phyloP scores from a whole-genome alignment of 2,113 vertebrate genomes.

The Pedionomus torquatus region DNA sequence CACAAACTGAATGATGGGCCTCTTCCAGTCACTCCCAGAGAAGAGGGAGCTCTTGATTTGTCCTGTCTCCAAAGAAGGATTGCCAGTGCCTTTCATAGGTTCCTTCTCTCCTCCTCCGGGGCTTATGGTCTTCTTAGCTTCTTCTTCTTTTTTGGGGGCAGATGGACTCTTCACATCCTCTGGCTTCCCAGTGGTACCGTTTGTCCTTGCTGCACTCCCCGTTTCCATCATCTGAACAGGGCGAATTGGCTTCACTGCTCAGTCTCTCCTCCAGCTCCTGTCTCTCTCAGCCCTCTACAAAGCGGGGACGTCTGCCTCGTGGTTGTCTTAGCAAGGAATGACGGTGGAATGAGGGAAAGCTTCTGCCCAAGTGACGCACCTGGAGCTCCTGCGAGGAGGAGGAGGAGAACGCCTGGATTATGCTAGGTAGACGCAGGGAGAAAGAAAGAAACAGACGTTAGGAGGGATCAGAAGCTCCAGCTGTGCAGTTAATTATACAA shows the following conservation, averaged over 20 bases:
- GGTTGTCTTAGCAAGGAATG: background rate
- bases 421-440: conserved; percentile 34
- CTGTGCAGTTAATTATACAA: conserved; percentile 70
- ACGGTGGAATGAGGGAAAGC: background rate
- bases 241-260: background rate
- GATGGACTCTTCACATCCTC: conserved; percentile 58
- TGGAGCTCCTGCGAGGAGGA: conserved; percentile 31
- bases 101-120: conserved; percentile 48
- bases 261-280: background rate
- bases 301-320: background rate
- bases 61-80: conserved; percentile 47
- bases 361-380: conserved; percentile 58
- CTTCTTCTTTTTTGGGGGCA: conserved; percentile 63
- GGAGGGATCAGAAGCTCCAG: conserved; percentile 51
- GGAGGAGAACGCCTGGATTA: conserved; percentile 33
- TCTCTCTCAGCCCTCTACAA: background rate
- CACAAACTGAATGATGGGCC: conserved; percentile 81
- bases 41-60: conserved; percentile 76
- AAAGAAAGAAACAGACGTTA: conserved; percentile 29
- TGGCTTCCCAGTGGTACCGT: conserved; percentile 49
- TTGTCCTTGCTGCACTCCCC: conserved; percentile 47
- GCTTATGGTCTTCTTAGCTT: conserved; percentile 63
- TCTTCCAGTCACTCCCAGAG: conserved; percentile 74
- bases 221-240: conserved; percentile 61
- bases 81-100: conserved; percentile 44